Percentiles rank a stretch among this genome's conserved stretches.
These are phyloP conservation scores for Boloria euphrosyne DNA, from an alignment of 2,888 invertebrate genomes.

Conservation along the genomic window DNA sequence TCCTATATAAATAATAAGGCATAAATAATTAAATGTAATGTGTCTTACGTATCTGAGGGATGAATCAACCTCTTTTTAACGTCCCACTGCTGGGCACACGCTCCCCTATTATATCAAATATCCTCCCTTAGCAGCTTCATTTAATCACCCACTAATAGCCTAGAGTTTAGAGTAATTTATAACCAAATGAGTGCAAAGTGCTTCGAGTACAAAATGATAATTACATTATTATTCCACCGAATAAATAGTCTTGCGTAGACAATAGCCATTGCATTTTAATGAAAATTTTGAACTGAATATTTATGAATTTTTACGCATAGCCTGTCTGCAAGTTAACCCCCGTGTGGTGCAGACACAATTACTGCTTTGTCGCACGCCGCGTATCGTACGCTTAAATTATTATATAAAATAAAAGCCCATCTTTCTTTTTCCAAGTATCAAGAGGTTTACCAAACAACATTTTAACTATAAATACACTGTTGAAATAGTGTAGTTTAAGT, in stretches of 20 bases:
- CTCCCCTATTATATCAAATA: no score
- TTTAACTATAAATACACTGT: no score
- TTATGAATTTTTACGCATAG: conserved; percentile 40
- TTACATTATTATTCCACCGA: conserved; percentile 30
- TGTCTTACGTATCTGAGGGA: no score
- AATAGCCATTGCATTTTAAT: conserved; percentile 36
- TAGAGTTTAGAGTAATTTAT: conserved; percentile 24
- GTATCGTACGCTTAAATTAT: neutral
- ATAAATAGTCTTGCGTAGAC: conserved; percentile 34
- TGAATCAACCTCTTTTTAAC: no score
- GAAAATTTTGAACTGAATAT: conserved; percentile 42
- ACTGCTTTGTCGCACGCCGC: conserved; percentile 23
- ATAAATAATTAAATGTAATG: no score
- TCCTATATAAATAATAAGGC: no score
- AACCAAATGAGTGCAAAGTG: conserved; percentile 28
- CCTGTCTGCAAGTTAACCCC: conserved; percentile 31
- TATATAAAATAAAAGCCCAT: neutral
- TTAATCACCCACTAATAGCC: conserved; percentile 10
- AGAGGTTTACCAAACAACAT: neutral
- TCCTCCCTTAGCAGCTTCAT: neutral
- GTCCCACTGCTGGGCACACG: no score
- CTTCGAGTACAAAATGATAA: conserved; percentile 29
- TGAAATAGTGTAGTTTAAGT: no score
- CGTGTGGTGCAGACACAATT: conserved; percentile 29
- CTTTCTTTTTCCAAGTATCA: neutral